These are phyloP conservation scores for Drosophila anomalipes DNA, from an alignment of 2,888 invertebrate genomes.

Conservation along the genomic window DNA sequence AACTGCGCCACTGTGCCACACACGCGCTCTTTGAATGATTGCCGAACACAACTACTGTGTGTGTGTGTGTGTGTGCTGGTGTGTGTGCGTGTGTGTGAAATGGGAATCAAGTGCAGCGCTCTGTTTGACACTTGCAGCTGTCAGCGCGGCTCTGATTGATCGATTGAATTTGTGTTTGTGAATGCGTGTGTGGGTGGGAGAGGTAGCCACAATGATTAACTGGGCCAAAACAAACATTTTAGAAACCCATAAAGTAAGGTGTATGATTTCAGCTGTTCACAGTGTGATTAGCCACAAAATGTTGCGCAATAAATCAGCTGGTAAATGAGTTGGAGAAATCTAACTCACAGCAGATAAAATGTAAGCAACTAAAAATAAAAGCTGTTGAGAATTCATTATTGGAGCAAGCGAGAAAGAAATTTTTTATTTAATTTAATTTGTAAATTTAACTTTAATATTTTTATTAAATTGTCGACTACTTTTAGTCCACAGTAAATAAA, in stretches of 20 bases:
- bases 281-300: conserved; percentile 3
- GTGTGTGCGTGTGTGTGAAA: conserved; percentile 9
- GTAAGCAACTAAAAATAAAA: neutral
- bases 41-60: conserved; percentile 28
- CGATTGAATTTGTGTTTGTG: conserved; percentile 46
- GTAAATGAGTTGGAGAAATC: neutral
- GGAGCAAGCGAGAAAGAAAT: neutral
- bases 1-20: conserved; percentile 65
- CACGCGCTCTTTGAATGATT: conserved; percentile 47
- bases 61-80: conserved; percentile 22
- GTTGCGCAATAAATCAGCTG: conserved; percentile 25
- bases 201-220: conserved; percentile 45
- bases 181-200: conserved; percentile 1
- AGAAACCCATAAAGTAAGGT: conserved; percentile 2
- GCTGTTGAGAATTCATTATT: no score
- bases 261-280: conserved; percentile 22
- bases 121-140: conserved; percentile 78
- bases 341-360: neutral
- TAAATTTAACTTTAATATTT: neutral
- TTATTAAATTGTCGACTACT: neutral
- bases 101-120: conserved; percentile 69
- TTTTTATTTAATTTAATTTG: neutral
- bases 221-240: conserved; percentile 41
- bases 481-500: neutral
- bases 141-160: conserved; percentile 71